phyloP scores from a whole-genome alignment of 2,888 invertebrate genomes.

The Metallyticus violacea region DNA sequence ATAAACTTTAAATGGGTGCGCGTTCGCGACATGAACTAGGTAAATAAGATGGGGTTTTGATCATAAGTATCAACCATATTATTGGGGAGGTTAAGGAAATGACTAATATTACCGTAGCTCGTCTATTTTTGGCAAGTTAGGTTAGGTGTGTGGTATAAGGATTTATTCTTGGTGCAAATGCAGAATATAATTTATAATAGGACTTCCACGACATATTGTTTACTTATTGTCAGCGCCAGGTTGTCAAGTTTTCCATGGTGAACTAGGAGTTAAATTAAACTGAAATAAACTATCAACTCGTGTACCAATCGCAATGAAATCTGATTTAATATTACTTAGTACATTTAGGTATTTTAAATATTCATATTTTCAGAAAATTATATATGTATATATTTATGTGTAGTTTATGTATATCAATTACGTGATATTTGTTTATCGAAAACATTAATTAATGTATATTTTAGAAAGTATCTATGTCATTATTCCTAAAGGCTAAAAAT shows the following conservation, averaged over 20 bases:
- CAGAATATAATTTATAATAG: background rate
- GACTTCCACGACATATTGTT: background rate
- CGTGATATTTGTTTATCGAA: no score
- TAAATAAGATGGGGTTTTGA: background rate
- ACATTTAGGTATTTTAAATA: no score
- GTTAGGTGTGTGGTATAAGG: background rate
- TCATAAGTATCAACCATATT: background rate
- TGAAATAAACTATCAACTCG: no score
- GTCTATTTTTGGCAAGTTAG: background rate
- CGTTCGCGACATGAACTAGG: background rate
- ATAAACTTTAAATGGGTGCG: background rate
- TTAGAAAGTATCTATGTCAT: no score
- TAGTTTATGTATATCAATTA: no score
- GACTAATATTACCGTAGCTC: slow-evolving; percentile 38
- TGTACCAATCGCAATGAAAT: no score
- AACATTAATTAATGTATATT: no score
- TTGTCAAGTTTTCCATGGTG: background rate
- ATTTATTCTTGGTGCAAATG: background rate
- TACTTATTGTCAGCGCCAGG: background rate
- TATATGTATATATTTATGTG: no score
- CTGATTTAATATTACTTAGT: no score
- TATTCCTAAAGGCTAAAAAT: no score
- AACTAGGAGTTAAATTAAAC: no score
- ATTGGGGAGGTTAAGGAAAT: slow-evolving; percentile 21
- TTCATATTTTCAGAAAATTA: no score